Evolutionary conservation across 2,797 vertebrate species (phyloP).

Genomic region (Ambastaia sidthimunki): DNA sequence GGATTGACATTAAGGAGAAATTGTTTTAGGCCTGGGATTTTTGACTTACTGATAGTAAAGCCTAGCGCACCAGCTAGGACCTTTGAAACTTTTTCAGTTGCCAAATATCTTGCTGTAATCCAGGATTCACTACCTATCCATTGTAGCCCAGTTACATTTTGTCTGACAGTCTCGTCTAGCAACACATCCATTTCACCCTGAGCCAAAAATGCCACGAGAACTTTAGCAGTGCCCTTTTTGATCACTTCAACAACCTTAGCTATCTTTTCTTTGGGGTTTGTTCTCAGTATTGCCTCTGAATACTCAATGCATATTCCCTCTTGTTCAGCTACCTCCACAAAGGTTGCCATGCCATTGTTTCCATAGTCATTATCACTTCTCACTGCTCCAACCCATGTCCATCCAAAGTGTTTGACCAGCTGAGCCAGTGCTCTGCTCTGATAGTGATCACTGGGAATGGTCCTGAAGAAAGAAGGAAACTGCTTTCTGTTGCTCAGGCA

Average conservation of each 20-base stretch:
- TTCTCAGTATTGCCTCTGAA: constrained; percentile 65
- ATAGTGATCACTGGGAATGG: constrained; percentile 70
- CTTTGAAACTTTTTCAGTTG: constrained; percentile 63
- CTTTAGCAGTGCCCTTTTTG: constrained; percentile 68
- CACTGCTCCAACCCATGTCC: constrained; percentile 69
- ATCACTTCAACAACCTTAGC: constrained; percentile 72
- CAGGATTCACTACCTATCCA: constrained; percentile 82
- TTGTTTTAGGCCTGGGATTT: constrained; percentile 71
- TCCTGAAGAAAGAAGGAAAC: constrained; percentile 68
- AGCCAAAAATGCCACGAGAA: constrained; percentile 77
- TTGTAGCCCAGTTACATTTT: constrained; percentile 77
- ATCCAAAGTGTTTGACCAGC: constrained; percentile 68
- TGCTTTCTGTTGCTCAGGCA: constrained; percentile 68
- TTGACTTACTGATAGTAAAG: constrained; percentile 74
- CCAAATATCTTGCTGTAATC: constrained; percentile 74
- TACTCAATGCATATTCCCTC: constrained; percentile 70
- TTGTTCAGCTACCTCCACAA: constrained; percentile 62
- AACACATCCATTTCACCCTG: constrained; percentile 75
- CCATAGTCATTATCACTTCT: constrained; percentile 70
- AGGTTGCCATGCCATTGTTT: constrained; percentile 66
- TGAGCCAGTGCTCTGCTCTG: constrained; percentile 69
- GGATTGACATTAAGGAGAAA: constrained; percentile 75
- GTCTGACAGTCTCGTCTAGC: constrained; percentile 73
- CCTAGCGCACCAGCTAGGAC: constrained; percentile 76
- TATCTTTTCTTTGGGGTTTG: constrained; percentile 62